phyloP scores from a whole-genome alignment of 2,113 vertebrate species.

The Theropithecus gelada region DNA sequence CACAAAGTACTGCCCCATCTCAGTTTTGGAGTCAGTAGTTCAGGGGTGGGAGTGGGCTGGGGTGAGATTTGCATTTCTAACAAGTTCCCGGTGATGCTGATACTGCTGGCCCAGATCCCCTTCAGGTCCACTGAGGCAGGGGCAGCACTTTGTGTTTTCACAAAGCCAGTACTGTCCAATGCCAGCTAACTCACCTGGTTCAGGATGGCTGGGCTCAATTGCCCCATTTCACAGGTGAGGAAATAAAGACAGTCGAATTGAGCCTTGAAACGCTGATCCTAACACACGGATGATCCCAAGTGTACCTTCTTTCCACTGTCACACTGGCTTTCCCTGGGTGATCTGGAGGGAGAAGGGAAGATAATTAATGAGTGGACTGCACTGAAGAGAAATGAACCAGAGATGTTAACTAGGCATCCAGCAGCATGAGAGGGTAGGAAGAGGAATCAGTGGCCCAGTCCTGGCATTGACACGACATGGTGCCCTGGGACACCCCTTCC shows the following conservation, averaged over 20 bases:
- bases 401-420: not conserved
- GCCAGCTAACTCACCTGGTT: not conserved
- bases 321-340: too few relatives aligned
- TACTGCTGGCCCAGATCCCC: not conserved
- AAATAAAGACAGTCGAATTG: fast-evolving
- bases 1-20: too few relatives aligned
- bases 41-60: not conserved
- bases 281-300: not conserved
- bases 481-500: fast-evolving
- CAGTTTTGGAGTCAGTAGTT: not conserved
- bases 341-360: not conserved
- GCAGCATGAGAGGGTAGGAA: fast-evolving
- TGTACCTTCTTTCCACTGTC: not conserved
- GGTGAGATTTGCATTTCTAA: not conserved
- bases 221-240: not conserved
- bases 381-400: not conserved
- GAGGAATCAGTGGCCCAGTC: not conserved
- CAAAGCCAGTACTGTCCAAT: not conserved
- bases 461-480: not conserved
- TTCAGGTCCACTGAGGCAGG: not conserved
- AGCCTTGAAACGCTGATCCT: not conserved
- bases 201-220: fast-evolving
- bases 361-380: not conserved
- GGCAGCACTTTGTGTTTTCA: too few relatives aligned
- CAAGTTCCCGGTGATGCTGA: not conserved